A percentile compares a stretch with the other conserved stretches of the same genome.
phyloP scores from a whole-genome alignment of 1,140 invertebrate genomes.

The Drosophila lacteicornis region DNA sequence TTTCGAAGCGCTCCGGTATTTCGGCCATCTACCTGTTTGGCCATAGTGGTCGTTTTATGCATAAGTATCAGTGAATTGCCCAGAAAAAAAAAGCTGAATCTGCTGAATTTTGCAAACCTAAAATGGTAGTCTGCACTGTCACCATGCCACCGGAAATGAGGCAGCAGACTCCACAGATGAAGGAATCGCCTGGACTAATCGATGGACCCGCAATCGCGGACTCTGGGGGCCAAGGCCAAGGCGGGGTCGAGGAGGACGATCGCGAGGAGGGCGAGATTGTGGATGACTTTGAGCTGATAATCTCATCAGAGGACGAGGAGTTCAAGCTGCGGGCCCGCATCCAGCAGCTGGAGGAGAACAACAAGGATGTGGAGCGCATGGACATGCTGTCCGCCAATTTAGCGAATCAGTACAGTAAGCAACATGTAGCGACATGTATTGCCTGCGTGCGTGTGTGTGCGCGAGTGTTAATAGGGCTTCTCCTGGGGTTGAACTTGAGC shows the following conservation, averaged over 20 bases:
- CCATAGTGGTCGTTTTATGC: conserved; percentile 1
- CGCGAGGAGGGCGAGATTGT: conserved; percentile 83
- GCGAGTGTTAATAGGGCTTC: conserved; percentile 1
- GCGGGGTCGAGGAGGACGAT: conserved; percentile 29
- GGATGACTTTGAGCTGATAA: conserved; percentile 79
- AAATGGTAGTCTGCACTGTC: conserved; percentile 34
- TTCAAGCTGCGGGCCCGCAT: conserved; percentile 72
- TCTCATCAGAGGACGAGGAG: conserved; percentile 81
- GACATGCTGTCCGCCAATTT: conserved; percentile 68
- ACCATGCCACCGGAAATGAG: conserved; percentile 10
- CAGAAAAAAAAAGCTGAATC: conserved; percentile 8
- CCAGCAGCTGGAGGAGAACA: conserved; percentile 77
- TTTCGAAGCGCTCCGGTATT: neutral
- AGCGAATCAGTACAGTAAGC: conserved; percentile 76
- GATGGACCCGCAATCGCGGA: neutral
- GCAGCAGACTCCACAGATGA: neutral
- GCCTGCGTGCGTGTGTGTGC: neutral
- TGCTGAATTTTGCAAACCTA: conserved; percentile 2
- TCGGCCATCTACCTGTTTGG: neutral
- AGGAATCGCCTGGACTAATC: neutral
- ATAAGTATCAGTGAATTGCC: conserved; percentile 19
- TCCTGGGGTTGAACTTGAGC: neutral
- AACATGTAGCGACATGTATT: conserved; percentile 15
- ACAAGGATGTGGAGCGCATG: conserved; percentile 81
- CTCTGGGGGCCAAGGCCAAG: neutral